phyloP scores from a whole-genome alignment of 2,888 invertebrate genomes.

The Phortica magna region DNA sequence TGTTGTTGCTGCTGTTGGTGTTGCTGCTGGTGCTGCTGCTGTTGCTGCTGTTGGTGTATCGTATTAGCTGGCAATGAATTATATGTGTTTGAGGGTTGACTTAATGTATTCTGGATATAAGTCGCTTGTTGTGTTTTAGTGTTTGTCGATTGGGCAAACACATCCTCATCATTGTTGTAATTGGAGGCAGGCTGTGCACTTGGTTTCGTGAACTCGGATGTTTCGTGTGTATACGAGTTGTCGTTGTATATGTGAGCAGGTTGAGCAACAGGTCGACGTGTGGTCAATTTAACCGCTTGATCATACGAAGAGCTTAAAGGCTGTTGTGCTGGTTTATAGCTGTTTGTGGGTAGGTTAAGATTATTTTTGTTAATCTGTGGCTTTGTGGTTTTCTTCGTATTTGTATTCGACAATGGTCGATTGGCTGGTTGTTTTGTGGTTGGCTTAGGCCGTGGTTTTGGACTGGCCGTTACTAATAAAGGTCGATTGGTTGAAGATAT shows the following conservation, averaged over 20 bases:
- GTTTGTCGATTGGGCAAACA: slow-evolving; percentile 19
- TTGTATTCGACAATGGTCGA: slow-evolving; percentile 46
- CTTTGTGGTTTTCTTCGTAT: slow-evolving; percentile 48
- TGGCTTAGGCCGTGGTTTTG: slow-evolving; percentile 62
- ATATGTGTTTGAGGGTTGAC: slow-evolving; percentile 30
- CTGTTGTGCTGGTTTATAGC: slow-evolving; percentile 44
- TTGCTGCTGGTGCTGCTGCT: slow-evolving; percentile 34
- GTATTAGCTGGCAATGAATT: not conserved
- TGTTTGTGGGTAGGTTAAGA: slow-evolving; percentile 39
- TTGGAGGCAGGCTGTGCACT: slow-evolving; percentile 44
- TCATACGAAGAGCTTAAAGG: slow-evolving; percentile 7
- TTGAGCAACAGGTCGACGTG: slow-evolving; percentile 47
- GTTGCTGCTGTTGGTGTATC: slow-evolving; percentile 12
- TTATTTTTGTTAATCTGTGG: slow-evolving; percentile 29
- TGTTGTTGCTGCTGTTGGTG: slow-evolving; percentile 40
- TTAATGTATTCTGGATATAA: slow-evolving; percentile 28
- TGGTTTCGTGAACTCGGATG: slow-evolving; percentile 36
- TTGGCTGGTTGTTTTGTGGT: slow-evolving; percentile 68
- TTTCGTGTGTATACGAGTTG: slow-evolving; percentile 38
- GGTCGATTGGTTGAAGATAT: slow-evolving; percentile 60
- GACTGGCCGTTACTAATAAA: slow-evolving; percentile 78
- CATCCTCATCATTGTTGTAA: slow-evolving; percentile 47
- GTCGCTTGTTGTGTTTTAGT: slow-evolving; percentile 32
- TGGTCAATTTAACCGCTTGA: slow-evolving; percentile 35
- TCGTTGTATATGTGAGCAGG: slow-evolving; percentile 40